phyloP scores from a whole-genome alignment of 2,797 vertebrate species.

The Bufotes viridis region DNA sequence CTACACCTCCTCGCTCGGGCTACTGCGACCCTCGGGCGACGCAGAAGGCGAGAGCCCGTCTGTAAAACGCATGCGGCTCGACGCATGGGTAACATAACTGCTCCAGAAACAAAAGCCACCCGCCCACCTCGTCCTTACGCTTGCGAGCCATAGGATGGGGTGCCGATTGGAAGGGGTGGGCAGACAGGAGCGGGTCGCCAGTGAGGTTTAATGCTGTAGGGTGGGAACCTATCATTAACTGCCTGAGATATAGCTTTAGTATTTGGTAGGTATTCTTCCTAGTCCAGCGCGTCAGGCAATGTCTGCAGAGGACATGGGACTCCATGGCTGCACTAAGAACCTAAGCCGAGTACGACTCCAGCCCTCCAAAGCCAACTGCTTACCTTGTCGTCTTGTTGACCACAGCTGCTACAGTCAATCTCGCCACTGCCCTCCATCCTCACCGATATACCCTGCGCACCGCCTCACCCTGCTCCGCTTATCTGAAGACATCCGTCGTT shows the following conservation, averaged over 20 bases:
- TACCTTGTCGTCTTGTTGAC: slow-evolving; percentile 38
- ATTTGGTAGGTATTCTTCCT: slow-evolving; percentile 70
- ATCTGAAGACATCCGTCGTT: not conserved
- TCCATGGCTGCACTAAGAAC: slow-evolving; percentile 21
- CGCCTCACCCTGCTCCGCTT: slow-evolving; percentile 26
- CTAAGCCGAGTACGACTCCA: slow-evolving; percentile 24
- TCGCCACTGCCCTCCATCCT: slow-evolving; percentile 16
- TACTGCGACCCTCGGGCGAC: slow-evolving; percentile 81
- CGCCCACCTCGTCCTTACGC: slow-evolving; percentile 49
- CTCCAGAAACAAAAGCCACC: slow-evolving; percentile 29
- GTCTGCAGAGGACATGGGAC: slow-evolving; percentile 54
- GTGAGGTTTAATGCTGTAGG: slow-evolving; percentile 61
- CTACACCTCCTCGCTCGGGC: slow-evolving; percentile 82
- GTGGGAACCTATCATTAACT: slow-evolving; percentile 68
- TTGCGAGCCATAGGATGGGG: slow-evolving; percentile 22
- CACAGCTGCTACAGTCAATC: slow-evolving; percentile 56
- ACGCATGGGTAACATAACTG: slow-evolving; percentile 91
- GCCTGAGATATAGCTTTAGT: slow-evolving; percentile 76
- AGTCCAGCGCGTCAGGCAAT: slow-evolving; percentile 57
- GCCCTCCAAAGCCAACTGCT: slow-evolving; percentile 33
- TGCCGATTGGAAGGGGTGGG: slow-evolving; percentile 21
- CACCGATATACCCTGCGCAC: slow-evolving; percentile 16
- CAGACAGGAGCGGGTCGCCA: slow-evolving; percentile 18
- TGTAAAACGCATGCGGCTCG: slow-evolving; percentile 92
- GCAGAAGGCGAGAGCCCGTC: slow-evolving; percentile 87